Evolutionary conservation across 2,797 vertebrate species (phyloP), one percentile per base, ranked within the genome.

Genomic region (Pantherophis vulpinus): DNA sequence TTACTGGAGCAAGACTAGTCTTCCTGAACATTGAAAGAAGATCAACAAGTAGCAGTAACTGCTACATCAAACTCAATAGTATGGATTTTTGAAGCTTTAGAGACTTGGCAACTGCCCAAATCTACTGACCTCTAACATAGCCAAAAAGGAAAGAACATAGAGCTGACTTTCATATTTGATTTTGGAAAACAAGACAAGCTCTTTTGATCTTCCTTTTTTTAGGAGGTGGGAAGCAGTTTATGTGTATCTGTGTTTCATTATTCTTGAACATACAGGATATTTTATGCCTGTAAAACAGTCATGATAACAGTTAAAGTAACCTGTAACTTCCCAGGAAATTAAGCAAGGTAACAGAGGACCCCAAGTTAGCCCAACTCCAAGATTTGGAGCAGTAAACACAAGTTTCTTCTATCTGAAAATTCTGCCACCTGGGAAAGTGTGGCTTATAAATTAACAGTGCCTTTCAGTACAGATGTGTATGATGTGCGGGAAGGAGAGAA

Each of bases 391-490:
- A 95, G 95, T 88, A 93, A 94, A 96, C 1, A 92, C 58, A 23
- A 87, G 25, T 1, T 74, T 95, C 87, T 94, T 18, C 93, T 90
- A 27, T 4, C 14, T 88, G 95, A 83, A 96, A 94, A 91, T 61
- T 89, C 32, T 66, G 42, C 93, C 14, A 42, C 51, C 51, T 54
- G 51, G 51, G 51, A 54, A 54, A 54, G 51, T 54, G 51, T 54
- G 8, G 51, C 51, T 54, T 54, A 54, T 54, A 54, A 54, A 54
- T 54, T 54, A 54, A 54, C 91, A 96, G 86, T 83, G 88, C 79
- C 37, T 96, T 96, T 96, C 94, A 16, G 27, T 32, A 42, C 55
- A 10, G 32, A 9, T 93, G 42, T 27, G 42, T 95, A 91, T 95
- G 92, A 87, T 66, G 20, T 29, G 56, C 7, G 90, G 92, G 92